These are phyloP conservation scores for Nymphalis c-album DNA, from an alignment of 2,888 invertebrate genomes.

Conservation along the genomic window DNA sequence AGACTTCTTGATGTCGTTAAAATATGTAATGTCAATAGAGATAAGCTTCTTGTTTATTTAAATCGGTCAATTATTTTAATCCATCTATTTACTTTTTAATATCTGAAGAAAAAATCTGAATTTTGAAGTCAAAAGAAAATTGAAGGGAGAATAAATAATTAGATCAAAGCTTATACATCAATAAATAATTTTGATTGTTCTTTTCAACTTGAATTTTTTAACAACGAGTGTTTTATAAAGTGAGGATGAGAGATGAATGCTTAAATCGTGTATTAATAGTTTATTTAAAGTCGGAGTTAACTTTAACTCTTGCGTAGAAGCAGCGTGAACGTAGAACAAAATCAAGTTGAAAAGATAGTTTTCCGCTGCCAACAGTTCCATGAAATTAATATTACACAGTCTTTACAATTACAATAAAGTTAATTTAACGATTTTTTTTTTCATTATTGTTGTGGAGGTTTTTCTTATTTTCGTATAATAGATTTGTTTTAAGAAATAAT, in stretches of 20 bases:
- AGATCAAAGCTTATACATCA: conserved; percentile 55
- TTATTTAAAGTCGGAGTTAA: conserved; percentile 10
- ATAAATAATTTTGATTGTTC: conserved; percentile 47
- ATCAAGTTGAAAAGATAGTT: conserved; percentile 69
- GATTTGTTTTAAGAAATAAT: too few species aligned
- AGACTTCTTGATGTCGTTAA: neutral
- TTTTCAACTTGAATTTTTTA: conserved; percentile 64
- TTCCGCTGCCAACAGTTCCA: conserved; percentile 67
- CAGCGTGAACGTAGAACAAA: conserved; percentile 31
- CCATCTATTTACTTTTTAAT: too few species aligned
- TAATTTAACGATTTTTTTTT: too few species aligned
- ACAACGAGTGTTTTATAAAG: conserved; percentile 36
- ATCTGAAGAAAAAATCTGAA: conserved; percentile 35
- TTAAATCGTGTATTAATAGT: conserved; percentile 14
- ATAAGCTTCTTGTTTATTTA: too few species aligned
- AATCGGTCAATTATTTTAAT: too few species aligned
- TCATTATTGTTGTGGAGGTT: too few species aligned
- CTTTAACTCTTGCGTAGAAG: conserved; percentile 30
- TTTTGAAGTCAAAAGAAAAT: conserved; percentile 44
- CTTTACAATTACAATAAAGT: neutral
- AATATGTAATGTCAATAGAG: neutral
- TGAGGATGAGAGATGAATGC: conserved; percentile 24
- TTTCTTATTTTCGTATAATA: too few species aligned
- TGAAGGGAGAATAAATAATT: conserved; percentile 38
- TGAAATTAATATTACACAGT: neutral